Conservation (phyloP, 2,888 invertebrate species). For the Ophonus ardosiacus region DNA sequence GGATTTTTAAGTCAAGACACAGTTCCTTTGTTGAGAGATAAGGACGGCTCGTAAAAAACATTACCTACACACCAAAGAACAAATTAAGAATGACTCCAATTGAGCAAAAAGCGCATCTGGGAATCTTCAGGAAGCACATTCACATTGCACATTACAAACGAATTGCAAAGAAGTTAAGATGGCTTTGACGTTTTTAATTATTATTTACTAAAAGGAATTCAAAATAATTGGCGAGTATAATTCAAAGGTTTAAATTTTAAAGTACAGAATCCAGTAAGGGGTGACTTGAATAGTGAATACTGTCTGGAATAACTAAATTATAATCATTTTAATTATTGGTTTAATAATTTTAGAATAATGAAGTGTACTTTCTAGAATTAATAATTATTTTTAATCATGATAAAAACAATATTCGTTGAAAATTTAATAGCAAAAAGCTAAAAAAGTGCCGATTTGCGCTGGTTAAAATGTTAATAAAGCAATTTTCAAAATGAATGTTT, state of each 20-base stretch:
- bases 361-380: too few relatives aligned
- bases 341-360: too few relatives aligned
- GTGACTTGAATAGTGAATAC: too few relatives aligned
- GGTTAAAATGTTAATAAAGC: too few relatives aligned
- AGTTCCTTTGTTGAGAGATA: slow-evolving; percentile 43
- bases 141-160: not conserved
- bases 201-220: not conserved
- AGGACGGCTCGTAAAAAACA: slow-evolving; percentile 54
- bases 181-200: not conserved
- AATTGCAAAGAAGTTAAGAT: not conserved
- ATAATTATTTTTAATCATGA: too few relatives aligned
- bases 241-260: not conserved
- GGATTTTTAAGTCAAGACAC: slow-evolving; percentile 52
- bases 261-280: not conserved
- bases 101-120: slow-evolving; percentile 44
- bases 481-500: too few relatives aligned
- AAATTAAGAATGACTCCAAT: slow-evolving; percentile 45
- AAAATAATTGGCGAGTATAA: not conserved
- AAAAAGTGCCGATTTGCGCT: too few relatives aligned
- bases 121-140: not conserved
- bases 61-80: slow-evolving; percentile 56
- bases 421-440: too few relatives aligned
- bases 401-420: too few relatives aligned
- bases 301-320: too few relatives aligned
- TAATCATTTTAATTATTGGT: too few relatives aligned